Conservation (phyloP, 1,140 invertebrate species). For the Atta colombica region DNA sequence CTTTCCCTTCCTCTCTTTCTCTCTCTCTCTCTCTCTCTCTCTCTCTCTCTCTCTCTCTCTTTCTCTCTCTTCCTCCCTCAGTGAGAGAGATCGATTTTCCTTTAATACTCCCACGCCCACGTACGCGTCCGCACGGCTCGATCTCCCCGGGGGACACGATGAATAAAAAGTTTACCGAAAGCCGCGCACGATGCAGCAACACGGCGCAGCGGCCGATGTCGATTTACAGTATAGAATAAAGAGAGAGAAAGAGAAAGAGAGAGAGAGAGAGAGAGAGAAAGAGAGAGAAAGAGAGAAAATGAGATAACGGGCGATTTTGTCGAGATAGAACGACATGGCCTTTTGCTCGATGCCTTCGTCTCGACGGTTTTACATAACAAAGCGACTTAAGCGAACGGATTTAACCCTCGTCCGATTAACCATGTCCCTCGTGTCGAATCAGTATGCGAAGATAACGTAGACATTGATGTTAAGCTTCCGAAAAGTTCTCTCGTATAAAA, state of each 20-base stretch:
- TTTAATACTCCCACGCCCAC: constrained; percentile 58
- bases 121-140: constrained; percentile 35
- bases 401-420: constrained; percentile 32
- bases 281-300: background rate
- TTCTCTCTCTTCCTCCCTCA: background rate
- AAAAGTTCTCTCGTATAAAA: background rate
- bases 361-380: constrained; percentile 52
- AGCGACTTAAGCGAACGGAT: constrained; percentile 35
- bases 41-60: constrained; percentile 2
- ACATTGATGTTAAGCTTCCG: background rate
- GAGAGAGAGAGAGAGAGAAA: background rate
- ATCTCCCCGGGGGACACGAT: constrained; percentile 32
- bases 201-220: constrained; percentile 12
- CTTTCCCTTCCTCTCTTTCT: constrained; percentile 25
- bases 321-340: constrained; percentile 27
- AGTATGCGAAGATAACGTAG: background rate
- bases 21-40: background rate
- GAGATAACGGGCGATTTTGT: constrained; percentile 37
- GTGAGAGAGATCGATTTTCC: constrained; percentile 68
- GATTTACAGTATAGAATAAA: constrained; percentile 37
- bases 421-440: background rate
- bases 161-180: constrained; percentile 69
- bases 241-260: background rate
- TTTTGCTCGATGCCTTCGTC: constrained; percentile 20
- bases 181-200: constrained; percentile 37